A percentile compares a stretch with the other conserved stretches of the same genome.
These are phyloP conservation scores for Eupleurogrammus muticus DNA, from an alignment of 2,797 vertebrate species.

Conservation along the genomic window DNA sequence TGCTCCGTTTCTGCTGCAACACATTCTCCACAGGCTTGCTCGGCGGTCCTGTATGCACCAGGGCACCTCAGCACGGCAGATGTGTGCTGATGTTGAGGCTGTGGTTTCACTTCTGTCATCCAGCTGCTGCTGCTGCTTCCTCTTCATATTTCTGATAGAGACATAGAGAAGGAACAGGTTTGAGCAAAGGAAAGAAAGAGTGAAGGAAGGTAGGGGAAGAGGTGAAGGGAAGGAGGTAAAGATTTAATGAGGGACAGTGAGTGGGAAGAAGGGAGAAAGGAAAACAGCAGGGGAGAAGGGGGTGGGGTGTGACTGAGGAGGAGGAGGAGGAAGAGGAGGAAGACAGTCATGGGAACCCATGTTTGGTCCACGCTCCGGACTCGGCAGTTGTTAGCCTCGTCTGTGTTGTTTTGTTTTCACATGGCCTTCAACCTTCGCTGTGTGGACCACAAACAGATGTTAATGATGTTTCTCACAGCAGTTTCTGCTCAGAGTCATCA, in stretches of 20 bases:
- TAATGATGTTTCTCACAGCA: conserved; percentile 43
- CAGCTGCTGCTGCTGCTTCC: neutral
- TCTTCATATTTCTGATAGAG: neutral
- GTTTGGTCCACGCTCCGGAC: conserved; percentile 41
- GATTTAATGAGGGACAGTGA: conserved; percentile 25
- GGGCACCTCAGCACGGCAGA: neutral
- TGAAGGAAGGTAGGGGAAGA: neutral
- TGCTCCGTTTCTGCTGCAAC: neutral
- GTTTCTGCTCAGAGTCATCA: conserved; percentile 30
- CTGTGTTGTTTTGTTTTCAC: conserved; percentile 66
- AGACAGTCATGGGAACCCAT: conserved; percentile 62
- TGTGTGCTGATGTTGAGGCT: neutral
- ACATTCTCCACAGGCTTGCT: neutral
- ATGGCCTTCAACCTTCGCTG: conserved; percentile 60
- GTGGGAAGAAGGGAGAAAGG: conserved; percentile 23
- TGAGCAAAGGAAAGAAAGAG: neutral
- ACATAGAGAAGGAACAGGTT: neutral
- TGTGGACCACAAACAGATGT: conserved; percentile 61
- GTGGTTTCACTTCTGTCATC: too few species aligned
- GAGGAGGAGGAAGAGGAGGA: conserved; percentile 19
- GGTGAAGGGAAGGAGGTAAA: neutral
- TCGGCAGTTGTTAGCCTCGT: conserved; percentile 47
- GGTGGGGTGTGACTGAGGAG: neutral
- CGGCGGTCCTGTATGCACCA: neutral
- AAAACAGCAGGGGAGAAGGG: conserved; percentile 27